These are phyloP conservation scores for Todiramphus saurophagus DNA, from an alignment of 2,113 vertebrate genomes.

Conservation along the genomic window DNA sequence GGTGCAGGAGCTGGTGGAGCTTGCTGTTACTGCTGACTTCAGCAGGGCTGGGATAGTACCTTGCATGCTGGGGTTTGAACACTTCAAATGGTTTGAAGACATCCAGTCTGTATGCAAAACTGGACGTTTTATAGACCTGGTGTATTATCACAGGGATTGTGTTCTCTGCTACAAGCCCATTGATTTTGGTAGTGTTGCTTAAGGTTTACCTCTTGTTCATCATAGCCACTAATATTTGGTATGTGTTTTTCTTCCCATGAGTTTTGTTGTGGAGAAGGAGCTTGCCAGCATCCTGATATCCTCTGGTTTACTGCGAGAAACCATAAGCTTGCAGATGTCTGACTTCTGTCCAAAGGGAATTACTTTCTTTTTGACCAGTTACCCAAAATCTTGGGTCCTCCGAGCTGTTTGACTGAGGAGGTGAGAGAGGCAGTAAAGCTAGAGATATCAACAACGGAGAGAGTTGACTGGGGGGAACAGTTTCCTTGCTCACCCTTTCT, in stretches of 20 bases:
- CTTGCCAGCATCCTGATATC: background rate
- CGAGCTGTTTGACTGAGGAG: background rate
- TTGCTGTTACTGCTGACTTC: background rate
- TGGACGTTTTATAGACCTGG: background rate
- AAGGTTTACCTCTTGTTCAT: background rate
- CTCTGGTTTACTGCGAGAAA: background rate
- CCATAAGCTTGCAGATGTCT: background rate
- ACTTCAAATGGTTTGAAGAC: background rate
- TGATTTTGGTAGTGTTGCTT: background rate
- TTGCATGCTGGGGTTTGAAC: background rate
- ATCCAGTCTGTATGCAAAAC: background rate
- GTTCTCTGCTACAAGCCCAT: background rate
- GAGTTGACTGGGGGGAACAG: background rate
- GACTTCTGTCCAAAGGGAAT: background rate
- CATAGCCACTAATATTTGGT: background rate
- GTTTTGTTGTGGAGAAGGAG: background rate
- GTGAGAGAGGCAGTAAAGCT: background rate
- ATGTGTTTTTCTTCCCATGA: background rate
- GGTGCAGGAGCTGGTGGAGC: background rate
- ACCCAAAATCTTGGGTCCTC: background rate
- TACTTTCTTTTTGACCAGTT: background rate
- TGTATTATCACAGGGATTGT: background rate
- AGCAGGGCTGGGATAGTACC: background rate
- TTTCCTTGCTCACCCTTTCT: background rate
- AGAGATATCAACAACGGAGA: background rate